Conservation (phyloP, 2,888 invertebrate genomes). For the Leistus spinibarbis region DNA sequence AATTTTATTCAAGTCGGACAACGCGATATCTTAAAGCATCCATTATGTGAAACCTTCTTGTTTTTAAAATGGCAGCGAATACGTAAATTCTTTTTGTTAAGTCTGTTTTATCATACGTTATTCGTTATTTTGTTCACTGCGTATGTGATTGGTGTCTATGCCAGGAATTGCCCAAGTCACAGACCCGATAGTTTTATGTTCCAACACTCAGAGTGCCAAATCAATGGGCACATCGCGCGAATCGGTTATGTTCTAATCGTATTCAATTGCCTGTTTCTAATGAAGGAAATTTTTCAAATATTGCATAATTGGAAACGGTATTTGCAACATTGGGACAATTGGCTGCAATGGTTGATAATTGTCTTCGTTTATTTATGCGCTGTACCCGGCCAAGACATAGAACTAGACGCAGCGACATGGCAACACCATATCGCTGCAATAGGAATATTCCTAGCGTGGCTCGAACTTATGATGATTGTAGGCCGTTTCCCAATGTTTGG, state of each 20-base stretch:
- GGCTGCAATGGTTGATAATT: slow-evolving; percentile 80
- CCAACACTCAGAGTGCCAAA: slow-evolving; percentile 45
- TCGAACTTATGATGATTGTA: slow-evolving; percentile 84
- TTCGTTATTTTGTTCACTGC: slow-evolving; percentile 77
- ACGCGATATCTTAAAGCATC: slow-evolving; percentile 79
- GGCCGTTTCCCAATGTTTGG: slow-evolving; percentile 87
- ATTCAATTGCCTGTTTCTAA: slow-evolving; percentile 67
- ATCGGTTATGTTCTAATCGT: slow-evolving; percentile 67
- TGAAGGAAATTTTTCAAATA: slow-evolving; percentile 80
- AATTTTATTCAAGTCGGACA: slow-evolving; percentile 82
- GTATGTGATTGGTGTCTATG: slow-evolving; percentile 70
- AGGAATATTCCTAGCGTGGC: slow-evolving; percentile 80
- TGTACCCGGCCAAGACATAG: slow-evolving; percentile 53
- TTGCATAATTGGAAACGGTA: slow-evolving; percentile 75
- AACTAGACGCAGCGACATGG: slow-evolving; percentile 62
- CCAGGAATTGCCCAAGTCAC: slow-evolving; percentile 57
- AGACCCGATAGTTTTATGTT: background rate
- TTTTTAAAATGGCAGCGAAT: slow-evolving; percentile 84
- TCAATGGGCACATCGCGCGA: slow-evolving; percentile 45
- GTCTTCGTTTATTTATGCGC: slow-evolving; percentile 72
- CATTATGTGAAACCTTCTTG: slow-evolving; percentile 83
- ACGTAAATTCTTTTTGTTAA: slow-evolving; percentile 80
- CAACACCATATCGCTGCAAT: slow-evolving; percentile 82
- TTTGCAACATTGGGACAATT: slow-evolving; percentile 82
- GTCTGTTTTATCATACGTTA: slow-evolving; percentile 76